Percentiles rank a stretch among this genome's conserved stretches.
These are phyloP conservation scores for Osmerus mordax DNA, from an alignment of 2,113 vertebrate species.

Conservation along the genomic window DNA sequence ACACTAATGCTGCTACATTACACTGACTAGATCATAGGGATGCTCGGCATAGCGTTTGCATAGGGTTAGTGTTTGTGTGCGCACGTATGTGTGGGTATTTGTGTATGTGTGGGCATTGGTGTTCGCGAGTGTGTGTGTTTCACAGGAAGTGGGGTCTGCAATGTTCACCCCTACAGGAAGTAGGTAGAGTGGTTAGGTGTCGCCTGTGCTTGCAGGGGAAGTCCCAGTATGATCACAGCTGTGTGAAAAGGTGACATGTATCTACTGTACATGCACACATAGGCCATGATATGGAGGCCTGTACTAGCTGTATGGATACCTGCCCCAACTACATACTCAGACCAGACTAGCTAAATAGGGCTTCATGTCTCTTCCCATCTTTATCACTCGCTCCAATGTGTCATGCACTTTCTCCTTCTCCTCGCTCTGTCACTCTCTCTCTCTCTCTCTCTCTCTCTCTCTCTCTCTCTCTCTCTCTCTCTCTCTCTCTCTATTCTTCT, in stretches of 20 bases:
- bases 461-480: constrained; percentile 8
- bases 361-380: no score
- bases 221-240: constrained; percentile 45
- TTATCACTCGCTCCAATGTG: background rate
- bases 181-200: constrained; percentile 48
- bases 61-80: background rate
- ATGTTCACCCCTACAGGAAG: constrained; percentile 51
- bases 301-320: no score
- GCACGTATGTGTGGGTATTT: background rate
- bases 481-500: background rate
- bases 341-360: no score
- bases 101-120: background rate
- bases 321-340: no score
- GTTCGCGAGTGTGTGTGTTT: constrained; percentile 39
- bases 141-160: constrained; percentile 41
- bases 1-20: no score
- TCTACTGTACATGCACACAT: constrained; percentile 20
- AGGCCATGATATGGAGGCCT: no score
- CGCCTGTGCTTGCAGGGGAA: constrained; percentile 33
- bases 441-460: background rate
- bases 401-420: background rate
- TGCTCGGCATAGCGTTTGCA: no score
- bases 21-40: no score
- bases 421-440: no score
- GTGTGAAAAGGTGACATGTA: constrained; percentile 16